These are phyloP conservation scores for Peromyscus polionotus DNA, from an alignment of 2,113 vertebrate species.

Conservation along the genomic window DNA sequence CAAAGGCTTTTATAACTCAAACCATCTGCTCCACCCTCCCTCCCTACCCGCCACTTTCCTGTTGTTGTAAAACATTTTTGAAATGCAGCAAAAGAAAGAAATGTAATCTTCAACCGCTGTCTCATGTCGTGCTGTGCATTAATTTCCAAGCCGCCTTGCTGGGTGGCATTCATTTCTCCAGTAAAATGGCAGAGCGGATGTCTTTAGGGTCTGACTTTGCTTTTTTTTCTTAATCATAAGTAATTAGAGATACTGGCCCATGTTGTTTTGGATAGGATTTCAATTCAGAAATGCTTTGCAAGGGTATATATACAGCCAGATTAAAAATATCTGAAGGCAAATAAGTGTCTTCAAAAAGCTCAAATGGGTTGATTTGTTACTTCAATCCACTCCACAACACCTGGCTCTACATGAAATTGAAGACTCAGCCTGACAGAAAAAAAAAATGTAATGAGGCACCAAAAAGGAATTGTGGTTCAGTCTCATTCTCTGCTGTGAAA, in stretches of 20 bases:
- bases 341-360: conserved; percentile 75
- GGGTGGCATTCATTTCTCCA: conserved; percentile 55
- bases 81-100: conserved; percentile 56
- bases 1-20: conserved; percentile 51
- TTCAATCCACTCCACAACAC: conserved; percentile 62
- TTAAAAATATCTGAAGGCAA: conserved; percentile 76
- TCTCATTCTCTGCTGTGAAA: conserved; percentile 18
- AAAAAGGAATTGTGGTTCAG: conserved; percentile 56
- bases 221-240: conserved; percentile 76
- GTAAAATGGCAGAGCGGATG: conserved; percentile 50
- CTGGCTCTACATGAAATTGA: conserved; percentile 72
- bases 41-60: not conserved
- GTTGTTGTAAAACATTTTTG: conserved; percentile 48
- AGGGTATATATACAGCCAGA: conserved; percentile 45
- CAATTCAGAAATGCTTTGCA: conserved; percentile 74
- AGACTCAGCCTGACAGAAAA: conserved; percentile 56
- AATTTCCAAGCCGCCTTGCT: conserved; percentile 65
- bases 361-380: conserved; percentile 82
- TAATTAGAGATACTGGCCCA: conserved; percentile 80
- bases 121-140: not conserved
- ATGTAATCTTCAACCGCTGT: not conserved
- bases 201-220: conserved; percentile 71
- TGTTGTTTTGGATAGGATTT: conserved; percentile 76
- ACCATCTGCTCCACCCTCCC: not conserved
- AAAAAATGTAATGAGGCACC: conserved; percentile 63